Base-by-base conservation (phyloP, 2,888 invertebrate genomes). In the Hypomecis atomaria region DNA sequence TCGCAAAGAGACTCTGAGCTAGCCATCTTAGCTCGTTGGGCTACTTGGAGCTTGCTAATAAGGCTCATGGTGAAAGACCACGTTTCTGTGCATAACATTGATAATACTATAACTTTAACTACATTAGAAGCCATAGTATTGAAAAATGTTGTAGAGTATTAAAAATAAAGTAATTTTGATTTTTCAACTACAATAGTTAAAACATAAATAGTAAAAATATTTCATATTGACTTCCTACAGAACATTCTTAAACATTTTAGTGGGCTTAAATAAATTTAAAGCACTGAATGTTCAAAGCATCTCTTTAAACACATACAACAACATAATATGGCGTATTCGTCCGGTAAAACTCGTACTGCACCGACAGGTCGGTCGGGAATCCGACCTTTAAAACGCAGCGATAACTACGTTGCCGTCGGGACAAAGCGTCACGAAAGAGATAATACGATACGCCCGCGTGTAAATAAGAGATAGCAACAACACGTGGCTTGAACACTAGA, bases 351-450 rank as follows among this genome's bases (percentile, higher is more conserved):
- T 47, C 23, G 47, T 36, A 13, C 40, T 6, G 9, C 60, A 37
- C 48, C 37, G 61, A 49, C n/a, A n/a, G n/a, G 43, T 40, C 42
- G 38, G 43, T 56, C 57, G 69, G 64, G 69, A 67, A 62, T 61
- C 52, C 33, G 42, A 64, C 69, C 71, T 69, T 69, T 62, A 50
- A 45, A 50, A 49, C 34, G 47, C 58, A 55, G 56, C 50, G 54
- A 43, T 43, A 38, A 37, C 42, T 49, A 42, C 69, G 64, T 60
- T 56, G 47, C 62, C 42, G 45, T 67, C 64, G 66, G 69, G 64
- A 54, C 50, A 56, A 38, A 52, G 42, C 40, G 10, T 34, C 23
- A 42, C 13, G 45, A 56, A 45, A 45, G 44, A 59, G 62, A 54
- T 43, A 59, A 50, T 48, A 38, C 23, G 5, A 10, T 45, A 59